Evolutionary conservation across 2,113 vertebrate genomes (phyloP).

Genomic region (Acrocephalus arundinaceus): DNA sequence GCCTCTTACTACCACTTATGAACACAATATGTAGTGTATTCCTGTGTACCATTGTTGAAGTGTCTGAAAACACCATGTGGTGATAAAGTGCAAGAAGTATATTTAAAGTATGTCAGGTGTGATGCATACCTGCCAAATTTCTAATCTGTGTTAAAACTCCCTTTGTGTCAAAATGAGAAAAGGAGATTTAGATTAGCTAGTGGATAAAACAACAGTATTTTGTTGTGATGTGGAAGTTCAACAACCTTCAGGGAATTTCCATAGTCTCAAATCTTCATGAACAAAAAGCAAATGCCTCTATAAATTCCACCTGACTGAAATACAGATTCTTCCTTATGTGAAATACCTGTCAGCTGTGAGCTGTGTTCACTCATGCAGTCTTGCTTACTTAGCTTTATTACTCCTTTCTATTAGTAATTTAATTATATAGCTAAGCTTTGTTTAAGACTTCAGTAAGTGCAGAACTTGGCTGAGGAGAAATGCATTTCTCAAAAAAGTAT

Average conservation of each 20-base stretch:
- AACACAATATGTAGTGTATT: neutral
- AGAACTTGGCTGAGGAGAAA: neutral
- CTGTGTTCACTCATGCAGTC: neutral
- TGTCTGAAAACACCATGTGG: neutral
- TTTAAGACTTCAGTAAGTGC: neutral
- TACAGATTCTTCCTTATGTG: neutral
- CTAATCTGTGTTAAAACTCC: neutral
- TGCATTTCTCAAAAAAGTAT: neutral
- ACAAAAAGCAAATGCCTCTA: neutral
- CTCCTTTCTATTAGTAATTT: neutral
- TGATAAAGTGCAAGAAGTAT: neutral
- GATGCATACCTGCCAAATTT: neutral
- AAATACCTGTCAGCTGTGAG: neutral
- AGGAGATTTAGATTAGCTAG: neutral
- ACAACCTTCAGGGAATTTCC: neutral
- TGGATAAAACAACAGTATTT: neutral
- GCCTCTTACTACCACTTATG: neutral
- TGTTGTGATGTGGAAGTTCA: neutral
- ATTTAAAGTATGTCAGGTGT: neutral
- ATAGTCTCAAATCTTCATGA: neutral
- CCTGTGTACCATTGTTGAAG: neutral
- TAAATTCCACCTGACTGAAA: neutral
- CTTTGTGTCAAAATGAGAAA: neutral
- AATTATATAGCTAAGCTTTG: neutral
- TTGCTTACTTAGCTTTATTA: neutral